A percentile compares a stretch with the other conserved stretches of the same genome.
phyloP scores from a whole-genome alignment of 1,140 invertebrate genomes.

The Achroia grisella region DNA sequence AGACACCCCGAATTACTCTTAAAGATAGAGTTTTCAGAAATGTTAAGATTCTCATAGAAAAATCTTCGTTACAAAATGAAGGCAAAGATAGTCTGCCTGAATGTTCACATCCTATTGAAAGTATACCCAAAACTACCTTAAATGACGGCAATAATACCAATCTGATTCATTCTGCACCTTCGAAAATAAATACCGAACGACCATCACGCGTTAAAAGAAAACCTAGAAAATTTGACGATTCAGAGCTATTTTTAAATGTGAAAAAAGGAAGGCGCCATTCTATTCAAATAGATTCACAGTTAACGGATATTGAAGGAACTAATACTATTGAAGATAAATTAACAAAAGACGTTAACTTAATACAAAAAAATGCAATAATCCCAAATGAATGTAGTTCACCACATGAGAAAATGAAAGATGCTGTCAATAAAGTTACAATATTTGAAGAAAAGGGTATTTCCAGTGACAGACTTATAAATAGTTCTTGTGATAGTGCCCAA shows the following conservation, averaged over 20 bases:
- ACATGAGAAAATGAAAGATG: neutral
- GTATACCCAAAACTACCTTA: slow-evolving; percentile 31
- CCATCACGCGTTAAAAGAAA: slow-evolving; percentile 59
- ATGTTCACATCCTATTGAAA: slow-evolving; percentile 17
- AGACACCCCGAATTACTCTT: slow-evolving; percentile 44
- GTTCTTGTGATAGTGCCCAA: too few species aligned
- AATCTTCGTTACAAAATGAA: slow-evolving; percentile 28
- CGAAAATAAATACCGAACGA: slow-evolving; percentile 38
- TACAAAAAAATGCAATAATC: too few species aligned
- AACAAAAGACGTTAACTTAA: neutral
- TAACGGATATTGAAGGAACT: neutral
- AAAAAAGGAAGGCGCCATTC: slow-evolving; percentile 32
- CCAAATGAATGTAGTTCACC: too few species aligned
- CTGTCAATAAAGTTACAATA: slow-evolving; percentile 1
- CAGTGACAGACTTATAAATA: too few species aligned
- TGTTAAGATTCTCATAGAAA: slow-evolving; percentile 52
- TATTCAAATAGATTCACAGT: slow-evolving; percentile 8
- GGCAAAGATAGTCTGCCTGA: slow-evolving; percentile 9
- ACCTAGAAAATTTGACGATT: slow-evolving; percentile 64
- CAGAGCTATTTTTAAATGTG: slow-evolving; percentile 24
- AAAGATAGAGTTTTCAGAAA: slow-evolving; percentile 60
- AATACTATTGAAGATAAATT: neutral
- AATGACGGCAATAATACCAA: slow-evolving; percentile 16
- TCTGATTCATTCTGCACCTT: slow-evolving; percentile 39
- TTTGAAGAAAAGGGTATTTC: neutral